Evolutionary conservation across 2,888 invertebrate genomes (phyloP).

Genomic region (Fabriciana adippe): DNA sequence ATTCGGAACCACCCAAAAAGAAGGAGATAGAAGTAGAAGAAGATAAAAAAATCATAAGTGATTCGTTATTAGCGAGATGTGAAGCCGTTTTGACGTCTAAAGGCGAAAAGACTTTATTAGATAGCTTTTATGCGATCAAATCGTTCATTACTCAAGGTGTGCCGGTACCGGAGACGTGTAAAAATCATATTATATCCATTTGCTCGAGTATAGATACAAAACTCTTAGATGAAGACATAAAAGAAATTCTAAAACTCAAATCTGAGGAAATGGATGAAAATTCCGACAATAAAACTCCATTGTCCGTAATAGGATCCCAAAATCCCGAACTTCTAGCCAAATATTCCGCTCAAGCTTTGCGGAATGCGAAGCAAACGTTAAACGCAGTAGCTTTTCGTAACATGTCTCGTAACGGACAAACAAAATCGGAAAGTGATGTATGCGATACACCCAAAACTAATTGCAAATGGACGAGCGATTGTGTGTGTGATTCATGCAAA

Average conservation of each 20-base stretch:
- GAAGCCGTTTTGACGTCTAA: slow-evolving; percentile 67
- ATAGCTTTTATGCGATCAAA: slow-evolving; percentile 72
- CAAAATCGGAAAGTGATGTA: slow-evolving; percentile 66
- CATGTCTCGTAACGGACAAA: slow-evolving; percentile 62
- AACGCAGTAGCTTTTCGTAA: slow-evolving; percentile 71
- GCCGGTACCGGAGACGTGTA: slow-evolving; percentile 69
- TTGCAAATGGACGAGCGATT: slow-evolving; percentile 74
- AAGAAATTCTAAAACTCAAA: slow-evolving; percentile 51
- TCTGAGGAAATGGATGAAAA: slow-evolving; percentile 38
- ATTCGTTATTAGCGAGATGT: slow-evolving; percentile 65
- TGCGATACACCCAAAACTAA: slow-evolving; percentile 69
- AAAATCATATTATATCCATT: slow-evolving; percentile 70
- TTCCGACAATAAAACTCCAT: slow-evolving; percentile 42
- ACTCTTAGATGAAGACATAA: slow-evolving; percentile 63
- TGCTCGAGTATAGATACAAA: slow-evolving; percentile 70
- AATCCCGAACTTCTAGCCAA: slow-evolving; percentile 68
- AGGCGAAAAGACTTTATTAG: slow-evolving; percentile 66
- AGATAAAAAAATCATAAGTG: slow-evolving; percentile 54
- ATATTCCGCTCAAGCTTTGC: slow-evolving; percentile 68
- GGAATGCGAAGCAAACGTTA: slow-evolving; percentile 68
- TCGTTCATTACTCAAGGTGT: slow-evolving; percentile 68
- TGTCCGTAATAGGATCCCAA: slow-evolving; percentile 53
- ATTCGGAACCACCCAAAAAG: slow-evolving; percentile 40
- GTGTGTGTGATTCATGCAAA: slow-evolving; percentile 62
- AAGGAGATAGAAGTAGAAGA: slow-evolving; percentile 48